phyloP scores from a whole-genome alignment of 2,797 vertebrate genomes.

The Hyperoplus lanceolatus region DNA sequence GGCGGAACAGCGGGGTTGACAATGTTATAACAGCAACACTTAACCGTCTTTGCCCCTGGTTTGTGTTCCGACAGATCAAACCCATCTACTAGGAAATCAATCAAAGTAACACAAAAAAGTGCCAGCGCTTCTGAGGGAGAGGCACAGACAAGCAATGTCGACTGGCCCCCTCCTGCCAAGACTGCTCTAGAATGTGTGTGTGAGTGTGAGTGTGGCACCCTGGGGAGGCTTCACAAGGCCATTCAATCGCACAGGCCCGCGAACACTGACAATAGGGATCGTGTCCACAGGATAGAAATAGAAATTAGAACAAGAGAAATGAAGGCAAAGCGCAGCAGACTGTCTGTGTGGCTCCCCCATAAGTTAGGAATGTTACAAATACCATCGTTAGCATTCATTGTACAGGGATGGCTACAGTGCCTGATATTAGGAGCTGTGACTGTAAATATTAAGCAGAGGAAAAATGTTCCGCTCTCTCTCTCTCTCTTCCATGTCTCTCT shows the following conservation, averaged over 20 bases:
- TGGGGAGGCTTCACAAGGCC: conserved; percentile 63
- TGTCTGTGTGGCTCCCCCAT: conserved; percentile 29
- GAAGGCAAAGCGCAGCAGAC: conserved; percentile 62
- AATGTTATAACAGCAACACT: conserved; percentile 19
- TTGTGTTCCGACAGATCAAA: conserved; percentile 46
- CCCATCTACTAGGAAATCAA: conserved; percentile 45
- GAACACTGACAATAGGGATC: conserved; percentile 73
- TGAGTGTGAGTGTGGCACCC: conserved; percentile 35
- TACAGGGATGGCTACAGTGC: conserved; percentile 26
- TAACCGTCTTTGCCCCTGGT: conserved; percentile 12
- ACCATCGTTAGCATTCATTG: conserved; percentile 34
- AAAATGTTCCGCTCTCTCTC: neutral
- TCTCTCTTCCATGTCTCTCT: too few species aligned
- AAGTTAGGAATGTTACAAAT: conserved; percentile 34
- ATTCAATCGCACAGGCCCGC: conserved; percentile 70
- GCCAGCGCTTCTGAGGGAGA: conserved; percentile 39
- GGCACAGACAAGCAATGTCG: conserved; percentile 46
- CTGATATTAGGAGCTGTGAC: neutral
- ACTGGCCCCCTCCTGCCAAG: conserved; percentile 50
- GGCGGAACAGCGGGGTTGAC: conserved; percentile 18
- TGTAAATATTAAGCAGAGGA: neutral
- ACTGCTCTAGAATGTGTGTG: conserved; percentile 38
- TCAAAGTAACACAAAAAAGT: conserved; percentile 40
- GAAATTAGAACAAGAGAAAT: conserved; percentile 81
- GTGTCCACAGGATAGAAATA: conserved; percentile 78